Evolutionary conservation across 2,113 vertebrate species (phyloP), one percentile per base, ranked within the genome.

Genomic region (Chiloscyllium plagiosum): DNA sequence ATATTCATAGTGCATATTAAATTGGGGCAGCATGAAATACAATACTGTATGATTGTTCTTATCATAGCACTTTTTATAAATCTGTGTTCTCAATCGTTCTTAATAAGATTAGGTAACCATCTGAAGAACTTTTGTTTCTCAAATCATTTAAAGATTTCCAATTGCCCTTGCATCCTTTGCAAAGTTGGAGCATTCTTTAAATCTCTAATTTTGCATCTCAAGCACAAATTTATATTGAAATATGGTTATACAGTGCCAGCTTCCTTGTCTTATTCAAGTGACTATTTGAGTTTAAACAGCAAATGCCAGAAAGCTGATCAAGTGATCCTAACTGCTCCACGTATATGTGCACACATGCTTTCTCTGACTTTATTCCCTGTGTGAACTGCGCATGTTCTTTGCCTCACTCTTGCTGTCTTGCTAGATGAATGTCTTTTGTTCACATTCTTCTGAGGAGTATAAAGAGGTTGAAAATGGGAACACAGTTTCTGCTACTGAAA

Each of bases 1-100:
- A 95, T 95, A 95, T 95, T 95, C 94, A 52, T 72, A 13, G 20
- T 95, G 68, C 69, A n/a, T 50, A 15, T 95, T 95, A 95, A 90
- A 90, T 90, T 26, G 72, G 29, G 37, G 24, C 68, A 95, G 5
- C 72, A 72, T 6, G 10, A 72, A 52, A 94, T 72, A 95, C 68
- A 5, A 95, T 50, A 52, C 61, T 37, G 61, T 66, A 37, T 20
- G 89, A 15, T 56, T 66, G 47, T 24, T 65, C 66, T 92, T 65
- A 61, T 56, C 87, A 65, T 20, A 65, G 17, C n/a, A 61, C 15
- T 66, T 17, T 65, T 92, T 37, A 92, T 56, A 66, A 92, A 20
- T 65, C 61, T 22, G 61, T 92, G 33, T 83, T 83, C 78, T 83
- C 15, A 83, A 83, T 42, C 33, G 37, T 22, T 7, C 15, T 42